Evolutionary conservation across 2,113 vertebrate species (phyloP), one percentile per base, ranked within the genome.

Genomic region (Pygoscelis antarcticus): DNA sequence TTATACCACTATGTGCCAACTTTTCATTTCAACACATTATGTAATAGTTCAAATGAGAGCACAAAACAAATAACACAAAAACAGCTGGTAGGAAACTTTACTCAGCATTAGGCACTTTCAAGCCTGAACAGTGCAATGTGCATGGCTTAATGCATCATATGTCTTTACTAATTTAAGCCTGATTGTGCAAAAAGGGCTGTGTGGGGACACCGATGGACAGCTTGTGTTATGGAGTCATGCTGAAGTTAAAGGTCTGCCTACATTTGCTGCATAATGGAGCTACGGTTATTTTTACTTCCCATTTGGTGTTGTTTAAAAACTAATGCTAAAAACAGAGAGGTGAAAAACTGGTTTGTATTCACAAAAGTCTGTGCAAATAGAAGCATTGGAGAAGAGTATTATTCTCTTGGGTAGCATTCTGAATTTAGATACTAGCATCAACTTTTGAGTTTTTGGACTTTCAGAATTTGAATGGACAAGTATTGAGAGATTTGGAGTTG

Each of bases 31-130:
- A 91, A 74, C 29, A 70, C 17, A 58, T 96, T 90, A 92, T 52
- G 69, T 91, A 97, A 77, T 72, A 66, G 92, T 89, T 96, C n/a
- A 96, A 81, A 88, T 78, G 52, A 89, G 83, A 97, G 55, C 79
- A 89, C 40, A 54, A 90, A 96, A 26, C 68, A 90, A 88, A 46
- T 49, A 79, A 40, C 64, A 79, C 19, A 54, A 82, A 96, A 97
- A 94, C 93, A 97, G 92, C 95, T 96, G 92, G 68, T 97, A 47
- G 92, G 92, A 94, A 96, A 96, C 88, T 95, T 93, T 90, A 58
- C 55, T 94, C 71, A 92, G 82, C 76, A 94, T 96, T 93, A 96
- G 83, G 88, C 57, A 82, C 92, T 96, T 92, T 93, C 72, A 87
- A 95, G 79, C 79, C 87, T 83, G 87, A 93, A 70, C 32, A 86